A percentile compares a stretch with the other conserved stretches of the same genome.
phyloP scores from a whole-genome alignment of 2,888 invertebrate genomes.

The Himalopsyche kuldschensis region DNA sequence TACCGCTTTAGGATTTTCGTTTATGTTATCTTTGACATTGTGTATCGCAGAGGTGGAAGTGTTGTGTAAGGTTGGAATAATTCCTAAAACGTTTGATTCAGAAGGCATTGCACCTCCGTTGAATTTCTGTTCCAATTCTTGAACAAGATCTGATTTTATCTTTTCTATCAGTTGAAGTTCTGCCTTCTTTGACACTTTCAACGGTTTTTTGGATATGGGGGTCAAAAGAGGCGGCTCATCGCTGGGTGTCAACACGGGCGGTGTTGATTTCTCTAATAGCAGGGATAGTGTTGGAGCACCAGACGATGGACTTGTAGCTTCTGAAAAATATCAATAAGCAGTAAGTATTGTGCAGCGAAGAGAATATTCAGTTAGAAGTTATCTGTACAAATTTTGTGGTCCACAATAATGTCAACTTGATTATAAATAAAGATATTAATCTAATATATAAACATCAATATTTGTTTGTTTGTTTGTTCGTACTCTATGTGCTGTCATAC shows the following conservation, averaged over 20 bases:
- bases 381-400: too few relatives aligned
- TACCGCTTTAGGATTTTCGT: constrained; percentile 40
- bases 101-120: constrained; percentile 45
- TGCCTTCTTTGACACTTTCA: constrained; percentile 21
- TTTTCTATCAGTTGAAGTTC: constrained; percentile 48
- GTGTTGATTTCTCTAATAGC: constrained; percentile 63
- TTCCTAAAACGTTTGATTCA: constrained; percentile 7
- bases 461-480: too few relatives aligned
- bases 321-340: constrained; percentile 42
- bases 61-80: constrained; percentile 18
- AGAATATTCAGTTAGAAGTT: too few relatives aligned
- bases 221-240: constrained; percentile 49
- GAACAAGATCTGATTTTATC: constrained; percentile 44
- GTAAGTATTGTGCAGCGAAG: too few relatives aligned
- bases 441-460: too few relatives aligned
- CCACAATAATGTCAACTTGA: background rate
- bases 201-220: constrained; percentile 39
- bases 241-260: constrained; percentile 41
- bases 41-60: constrained; percentile 42
- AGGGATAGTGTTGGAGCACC: constrained; percentile 76
- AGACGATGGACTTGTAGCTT: constrained; percentile 63
- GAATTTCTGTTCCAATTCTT: constrained; percentile 54
- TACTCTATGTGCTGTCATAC: too few relatives aligned
- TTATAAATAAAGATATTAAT: background rate
- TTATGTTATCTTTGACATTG: constrained; percentile 40